These are phyloP conservation scores for Empis livida DNA, from an alignment of 2,888 invertebrate genomes.

Conservation along the genomic window DNA sequence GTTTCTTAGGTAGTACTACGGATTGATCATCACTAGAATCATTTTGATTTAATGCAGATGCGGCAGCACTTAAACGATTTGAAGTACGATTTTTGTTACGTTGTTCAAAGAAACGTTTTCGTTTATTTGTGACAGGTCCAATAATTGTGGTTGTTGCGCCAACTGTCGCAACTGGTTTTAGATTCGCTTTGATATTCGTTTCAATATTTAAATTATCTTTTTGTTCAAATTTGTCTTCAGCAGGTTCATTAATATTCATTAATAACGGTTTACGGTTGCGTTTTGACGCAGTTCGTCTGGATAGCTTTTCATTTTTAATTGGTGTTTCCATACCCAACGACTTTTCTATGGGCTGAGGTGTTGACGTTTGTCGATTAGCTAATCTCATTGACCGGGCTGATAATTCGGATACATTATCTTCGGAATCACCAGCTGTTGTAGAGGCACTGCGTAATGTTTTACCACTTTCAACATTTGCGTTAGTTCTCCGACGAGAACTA, in stretches of 20 bases:
- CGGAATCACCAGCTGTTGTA: background rate
- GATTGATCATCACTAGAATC: background rate
- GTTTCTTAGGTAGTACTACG: constrained; percentile 18
- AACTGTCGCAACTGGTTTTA: background rate
- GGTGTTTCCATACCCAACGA: background rate
- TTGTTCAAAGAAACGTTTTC: constrained; percentile 10
- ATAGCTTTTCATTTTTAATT: background rate
- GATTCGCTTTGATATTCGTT: background rate
- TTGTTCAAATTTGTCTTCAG: background rate
- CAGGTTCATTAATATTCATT: background rate
- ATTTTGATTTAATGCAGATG: background rate
- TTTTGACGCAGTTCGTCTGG: constrained; percentile 3
- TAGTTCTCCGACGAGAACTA: background rate
- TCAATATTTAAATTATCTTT: no score
- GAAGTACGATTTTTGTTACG: constrained; percentile 7
- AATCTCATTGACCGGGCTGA: constrained; percentile 10
- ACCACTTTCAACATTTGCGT: background rate
- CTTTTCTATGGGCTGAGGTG: constrained; percentile 6
- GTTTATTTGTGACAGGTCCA: constrained; percentile 6
- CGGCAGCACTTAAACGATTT: constrained; percentile 7
- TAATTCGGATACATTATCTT: constrained; percentile 1
- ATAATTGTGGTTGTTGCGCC: background rate
- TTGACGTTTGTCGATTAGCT: constrained; percentile 7
- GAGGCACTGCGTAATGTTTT: background rate
- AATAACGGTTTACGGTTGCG: background rate